Evolutionary conservation across 2,888 invertebrate species (phyloP), one percentile per base, ranked within the genome.

Genomic region (Cataglyphis livida): DNA sequence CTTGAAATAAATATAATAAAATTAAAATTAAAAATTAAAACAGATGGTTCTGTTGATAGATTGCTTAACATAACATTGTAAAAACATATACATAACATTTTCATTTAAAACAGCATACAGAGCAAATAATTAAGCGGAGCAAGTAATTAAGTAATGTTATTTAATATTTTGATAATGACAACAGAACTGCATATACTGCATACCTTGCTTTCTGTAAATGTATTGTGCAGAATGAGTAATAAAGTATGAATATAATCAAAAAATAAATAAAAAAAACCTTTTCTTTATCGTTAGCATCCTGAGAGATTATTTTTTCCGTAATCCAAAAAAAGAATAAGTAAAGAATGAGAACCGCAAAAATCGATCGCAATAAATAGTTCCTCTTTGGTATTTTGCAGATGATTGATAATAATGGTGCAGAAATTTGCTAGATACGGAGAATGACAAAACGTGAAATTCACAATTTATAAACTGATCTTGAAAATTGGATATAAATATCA

Each of bases 71-170:
- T 51, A n/a, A 21, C 4, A 66, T 44, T 32, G 7, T 68, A 66
- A 83, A 86, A 89, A 88, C 87, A 87, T 89, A 92, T 92, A 92
- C 92, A 92, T 92, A 91, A 92, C 92, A 91, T 87, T 78, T 82
- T 84, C 85, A 87, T 90, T 90, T 86, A 87, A 82, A 70, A 83
- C 68, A 81, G 71, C 59, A 66, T 65, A 44, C 54, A 54, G 83
- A 73, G 84, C 79, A 87, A 89, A 88, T 48, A 48, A 48, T 48
- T 48, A 18, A 48, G 48, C 0, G 2, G 87, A 88, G 83, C 89
- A 86, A 88, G 91, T 93, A 93, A 92, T 93, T 92, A 92, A 93
- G 91, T 91, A 89, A 88, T 92, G 93, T 93, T 92, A 92, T 93
- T 93, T 92, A 93, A 92, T 90, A 88, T 90, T 89, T 88, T 88